These are phyloP conservation scores for Reinhardtius hippoglossoides DNA, from an alignment of 2,113 vertebrate genomes.

Conservation along the genomic window DNA sequence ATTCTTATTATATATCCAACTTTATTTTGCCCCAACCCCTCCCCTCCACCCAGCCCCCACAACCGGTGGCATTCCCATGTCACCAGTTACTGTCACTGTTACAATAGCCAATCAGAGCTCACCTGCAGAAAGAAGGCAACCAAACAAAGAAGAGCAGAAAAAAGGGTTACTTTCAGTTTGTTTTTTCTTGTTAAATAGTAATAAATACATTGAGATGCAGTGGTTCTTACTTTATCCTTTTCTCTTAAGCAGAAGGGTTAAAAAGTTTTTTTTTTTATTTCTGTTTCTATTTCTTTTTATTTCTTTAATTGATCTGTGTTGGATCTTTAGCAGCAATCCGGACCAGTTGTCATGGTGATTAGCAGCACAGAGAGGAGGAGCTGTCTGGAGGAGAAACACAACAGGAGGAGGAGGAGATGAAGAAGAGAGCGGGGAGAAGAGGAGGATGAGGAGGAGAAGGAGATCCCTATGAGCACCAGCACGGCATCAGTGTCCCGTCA, in stretches of 20 bases:
- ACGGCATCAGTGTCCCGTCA: constrained; percentile 70
- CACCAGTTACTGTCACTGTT: constrained; percentile 83
- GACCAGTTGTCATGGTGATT: constrained; percentile 85
- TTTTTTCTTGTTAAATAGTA: constrained; percentile 89
- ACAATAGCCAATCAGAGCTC: constrained; percentile 86
- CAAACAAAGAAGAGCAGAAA: constrained; percentile 86
- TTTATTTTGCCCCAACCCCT: constrained; percentile 78
- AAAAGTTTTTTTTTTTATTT: constrained; percentile 82
- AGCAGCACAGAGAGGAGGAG: constrained; percentile 87
- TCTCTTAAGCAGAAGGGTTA: constrained; percentile 88
- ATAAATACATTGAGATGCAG: constrained; percentile 91
- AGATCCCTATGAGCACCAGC: constrained; percentile 61
- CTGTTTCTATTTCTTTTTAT: constrained; percentile 83
- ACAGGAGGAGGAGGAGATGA: constrained; percentile 65
- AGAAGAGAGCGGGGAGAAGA: constrained; percentile 39
- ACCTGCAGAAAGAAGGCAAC: constrained; percentile 85
- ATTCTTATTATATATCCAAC: constrained; percentile 85
- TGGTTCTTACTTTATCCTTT: constrained; percentile 86
- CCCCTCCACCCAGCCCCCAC: constrained; percentile 74
- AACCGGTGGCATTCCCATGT: constrained; percentile 76
- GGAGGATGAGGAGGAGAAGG: constrained; percentile 57
- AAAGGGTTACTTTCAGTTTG: constrained; percentile 81
- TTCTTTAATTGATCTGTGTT: constrained; percentile 87
- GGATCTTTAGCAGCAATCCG: constrained; percentile 89
- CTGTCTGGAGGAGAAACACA: constrained; percentile 83